A percentile compares a stretch with the other conserved stretches of the same genome.
Evolutionary conservation across 2,888 invertebrate genomes (phyloP).

Genomic region (Morpho achilles): DNA sequence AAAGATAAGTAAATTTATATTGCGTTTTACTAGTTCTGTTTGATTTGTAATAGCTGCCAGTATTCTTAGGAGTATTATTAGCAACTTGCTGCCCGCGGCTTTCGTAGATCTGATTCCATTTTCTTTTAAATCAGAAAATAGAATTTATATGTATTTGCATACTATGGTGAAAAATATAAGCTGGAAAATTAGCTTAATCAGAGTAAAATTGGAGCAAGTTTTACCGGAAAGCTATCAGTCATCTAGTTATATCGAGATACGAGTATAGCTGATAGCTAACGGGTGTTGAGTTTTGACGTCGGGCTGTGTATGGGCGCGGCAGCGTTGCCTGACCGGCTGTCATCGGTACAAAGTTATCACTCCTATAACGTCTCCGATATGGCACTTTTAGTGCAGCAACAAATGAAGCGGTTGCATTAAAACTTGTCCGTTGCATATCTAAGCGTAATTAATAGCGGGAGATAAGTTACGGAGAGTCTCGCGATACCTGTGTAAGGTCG

Average conservation of each 20-base stretch:
- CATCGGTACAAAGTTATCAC: constrained; percentile 64
- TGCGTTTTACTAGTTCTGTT: constrained; percentile 56
- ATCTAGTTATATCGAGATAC: constrained; percentile 35
- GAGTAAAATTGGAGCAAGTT: constrained; percentile 47
- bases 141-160: constrained; percentile 32
- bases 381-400: constrained; percentile 64
- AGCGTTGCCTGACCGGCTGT: constrained; percentile 41
- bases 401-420: constrained; percentile 79
- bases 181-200: constrained; percentile 57
- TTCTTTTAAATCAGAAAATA: constrained; percentile 68
- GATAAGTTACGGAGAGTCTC: constrained; percentile 66
- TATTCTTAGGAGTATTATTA: constrained; percentile 70
- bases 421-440: constrained; percentile 74
- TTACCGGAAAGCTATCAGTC: constrained; percentile 50
- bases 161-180: constrained; percentile 44
- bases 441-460: constrained; percentile 72
- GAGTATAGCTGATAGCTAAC: constrained; percentile 17
- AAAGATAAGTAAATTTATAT: constrained; percentile 40
- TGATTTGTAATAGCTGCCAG: constrained; percentile 70
- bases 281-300: constrained; percentile 18
- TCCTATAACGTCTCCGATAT: constrained; percentile 64
- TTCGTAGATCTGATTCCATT: constrained; percentile 62
- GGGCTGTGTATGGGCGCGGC: constrained; percentile 21
- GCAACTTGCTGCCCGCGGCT: constrained; percentile 58
- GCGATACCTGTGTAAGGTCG: constrained; percentile 54